phyloP scores from a whole-genome alignment of 2,797 vertebrate species.

The Euthynnus affinis region DNA sequence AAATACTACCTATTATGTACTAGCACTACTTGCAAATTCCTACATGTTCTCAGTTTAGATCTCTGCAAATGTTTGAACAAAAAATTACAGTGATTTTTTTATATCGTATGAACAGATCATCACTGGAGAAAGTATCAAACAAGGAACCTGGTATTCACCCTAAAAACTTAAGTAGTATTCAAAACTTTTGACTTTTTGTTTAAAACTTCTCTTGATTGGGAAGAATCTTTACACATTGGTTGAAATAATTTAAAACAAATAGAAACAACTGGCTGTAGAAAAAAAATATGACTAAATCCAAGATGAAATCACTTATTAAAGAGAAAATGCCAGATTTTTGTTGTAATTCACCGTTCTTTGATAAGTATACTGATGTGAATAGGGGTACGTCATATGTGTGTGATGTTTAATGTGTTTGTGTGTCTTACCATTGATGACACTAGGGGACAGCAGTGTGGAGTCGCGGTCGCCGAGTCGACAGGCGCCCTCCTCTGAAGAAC shows the following conservation, averaged over 20 bases:
- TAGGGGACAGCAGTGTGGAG: slow-evolving; percentile 90
- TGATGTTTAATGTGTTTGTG: slow-evolving; percentile 27
- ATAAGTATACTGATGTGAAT: background rate
- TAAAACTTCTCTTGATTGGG: background rate
- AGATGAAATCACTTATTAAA: background rate
- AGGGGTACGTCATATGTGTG: background rate
- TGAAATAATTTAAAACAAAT: background rate
- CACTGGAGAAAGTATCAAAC: background rate
- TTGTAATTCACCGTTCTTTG: background rate
- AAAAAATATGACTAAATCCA: background rate
- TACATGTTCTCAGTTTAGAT: background rate
- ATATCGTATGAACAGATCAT: slow-evolving; percentile 30
- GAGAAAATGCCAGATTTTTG: background rate
- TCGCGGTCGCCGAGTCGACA: slow-evolving; percentile 87
- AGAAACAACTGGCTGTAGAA: background rate
- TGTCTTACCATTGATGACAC: slow-evolving; percentile 95
- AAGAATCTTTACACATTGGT: background rate
- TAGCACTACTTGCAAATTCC: background rate
- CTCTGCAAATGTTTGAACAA: background rate
- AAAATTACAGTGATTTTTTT: slow-evolving; percentile 27
- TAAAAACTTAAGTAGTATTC: background rate
- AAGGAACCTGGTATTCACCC: background rate
- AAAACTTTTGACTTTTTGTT: background rate
- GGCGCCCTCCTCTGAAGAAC: slow-evolving; percentile 86
- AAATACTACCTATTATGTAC: background rate